Evolutionary conservation across 2,888 invertebrate species (phyloP).

Genomic region (Sarcophaga rosellei): DNA sequence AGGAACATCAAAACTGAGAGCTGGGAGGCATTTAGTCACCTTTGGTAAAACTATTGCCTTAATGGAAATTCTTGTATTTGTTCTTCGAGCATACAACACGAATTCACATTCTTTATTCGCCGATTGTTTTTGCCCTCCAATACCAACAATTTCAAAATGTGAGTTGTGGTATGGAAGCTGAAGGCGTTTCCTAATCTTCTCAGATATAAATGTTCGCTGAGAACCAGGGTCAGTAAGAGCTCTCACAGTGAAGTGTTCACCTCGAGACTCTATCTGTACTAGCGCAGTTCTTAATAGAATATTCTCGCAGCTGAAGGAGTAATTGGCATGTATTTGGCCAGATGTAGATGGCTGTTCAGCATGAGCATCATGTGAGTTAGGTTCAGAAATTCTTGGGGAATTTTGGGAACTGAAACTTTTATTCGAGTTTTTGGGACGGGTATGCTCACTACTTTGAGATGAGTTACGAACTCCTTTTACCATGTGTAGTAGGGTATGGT

Average conservation of each 20-base stretch:
- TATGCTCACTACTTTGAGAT: background rate
- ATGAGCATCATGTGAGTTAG: background rate
- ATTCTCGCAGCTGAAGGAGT: background rate
- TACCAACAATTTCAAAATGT: no score
- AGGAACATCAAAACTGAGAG: no score
- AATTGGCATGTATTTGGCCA: background rate
- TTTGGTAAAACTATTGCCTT: no score
- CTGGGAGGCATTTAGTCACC: no score
- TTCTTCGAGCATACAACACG: no score
- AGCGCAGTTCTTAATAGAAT: background rate
- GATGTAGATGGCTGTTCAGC: background rate
- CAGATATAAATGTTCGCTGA: background rate
- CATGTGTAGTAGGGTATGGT: background rate
- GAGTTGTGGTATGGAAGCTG: background rate
- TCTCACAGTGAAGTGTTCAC: background rate
- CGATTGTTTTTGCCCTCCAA: no score
- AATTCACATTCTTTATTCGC: no score
- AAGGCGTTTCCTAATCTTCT: background rate
- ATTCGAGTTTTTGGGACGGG: background rate
- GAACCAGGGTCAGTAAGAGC: no score
- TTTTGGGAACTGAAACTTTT: background rate
- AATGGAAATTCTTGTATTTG: no score
- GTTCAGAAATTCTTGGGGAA: no score
- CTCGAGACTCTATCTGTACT: background rate
- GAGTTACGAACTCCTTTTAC: background rate